These are phyloP conservation scores for Drosophila tropicalis DNA, from an alignment of 1,140 invertebrate genomes.

Conservation along the genomic window DNA sequence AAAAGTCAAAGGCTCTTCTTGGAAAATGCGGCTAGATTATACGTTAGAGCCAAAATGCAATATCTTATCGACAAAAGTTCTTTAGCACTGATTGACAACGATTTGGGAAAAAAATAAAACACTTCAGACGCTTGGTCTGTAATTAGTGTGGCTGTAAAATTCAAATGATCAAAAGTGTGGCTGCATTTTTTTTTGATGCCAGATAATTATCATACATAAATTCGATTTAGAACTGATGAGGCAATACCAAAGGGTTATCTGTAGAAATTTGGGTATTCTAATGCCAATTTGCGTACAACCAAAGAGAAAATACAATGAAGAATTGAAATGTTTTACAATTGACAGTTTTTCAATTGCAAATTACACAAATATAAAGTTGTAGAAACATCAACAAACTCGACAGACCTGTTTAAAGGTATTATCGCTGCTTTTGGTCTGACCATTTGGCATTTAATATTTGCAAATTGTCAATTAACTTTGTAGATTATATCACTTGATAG, in stretches of 20 bases:
- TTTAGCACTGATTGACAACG: neutral
- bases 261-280: no score
- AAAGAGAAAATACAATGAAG: no score
- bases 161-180: neutral
- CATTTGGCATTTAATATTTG: constrained; percentile 13
- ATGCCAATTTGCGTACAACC: no score
- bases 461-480: constrained; percentile 4
- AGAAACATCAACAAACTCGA: neutral
- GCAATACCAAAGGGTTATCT: no score
- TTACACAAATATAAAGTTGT: no score
- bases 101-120: neutral
- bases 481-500: constrained; percentile 5
- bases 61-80: constrained; percentile 3
- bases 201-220: no score
- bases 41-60: neutral
- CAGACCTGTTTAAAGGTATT: neutral
- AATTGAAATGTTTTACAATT: no score
- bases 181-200: neutral
- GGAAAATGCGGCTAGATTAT: neutral
- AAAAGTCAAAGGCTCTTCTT: neutral
- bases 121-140: no score
- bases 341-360: neutral
- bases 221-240: no score
- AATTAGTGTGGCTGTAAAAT: no score
- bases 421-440: neutral